phyloP scores from a whole-genome alignment of 1,140 invertebrate species.

The Drosophila chauvacae region DNA sequence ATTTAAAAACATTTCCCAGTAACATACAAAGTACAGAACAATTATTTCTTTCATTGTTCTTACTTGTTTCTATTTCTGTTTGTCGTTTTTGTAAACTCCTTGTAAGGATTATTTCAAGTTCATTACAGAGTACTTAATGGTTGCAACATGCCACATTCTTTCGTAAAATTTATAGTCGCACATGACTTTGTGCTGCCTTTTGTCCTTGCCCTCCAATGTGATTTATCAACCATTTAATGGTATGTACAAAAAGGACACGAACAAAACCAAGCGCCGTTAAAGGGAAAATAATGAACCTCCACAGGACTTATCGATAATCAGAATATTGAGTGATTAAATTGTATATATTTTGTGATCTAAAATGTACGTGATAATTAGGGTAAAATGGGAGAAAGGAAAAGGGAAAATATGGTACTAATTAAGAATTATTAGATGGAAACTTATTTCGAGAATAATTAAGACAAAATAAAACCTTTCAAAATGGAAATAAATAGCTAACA shows the following conservation, averaged over 20 bases:
- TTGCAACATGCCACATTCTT: slow-evolving; percentile 18
- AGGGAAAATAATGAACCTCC: slow-evolving; percentile 16
- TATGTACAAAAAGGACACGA: slow-evolving; percentile 22
- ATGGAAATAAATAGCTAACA: background rate
- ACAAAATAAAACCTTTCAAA: background rate
- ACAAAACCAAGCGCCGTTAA: slow-evolving; percentile 19
- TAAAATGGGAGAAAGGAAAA: background rate
- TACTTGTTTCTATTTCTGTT: background rate
- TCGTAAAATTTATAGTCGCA: slow-evolving; percentile 35
- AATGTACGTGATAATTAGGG: slow-evolving; percentile 16
- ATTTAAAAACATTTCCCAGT: background rate
- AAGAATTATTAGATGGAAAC: too few relatives aligned
- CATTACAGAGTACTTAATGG: slow-evolving; percentile 31
- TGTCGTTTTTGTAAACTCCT: background rate
- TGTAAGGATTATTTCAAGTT: slow-evolving; percentile 13
- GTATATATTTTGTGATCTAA: background rate
- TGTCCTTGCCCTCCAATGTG: slow-evolving; percentile 30
- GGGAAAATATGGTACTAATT: background rate
- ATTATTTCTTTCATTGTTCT: background rate
- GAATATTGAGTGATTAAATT: slow-evolving; percentile 9
- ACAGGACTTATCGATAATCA: slow-evolving; percentile 20
- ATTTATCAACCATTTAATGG: slow-evolving; percentile 46
- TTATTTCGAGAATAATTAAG: too few relatives aligned
- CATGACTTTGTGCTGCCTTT: slow-evolving; percentile 32
- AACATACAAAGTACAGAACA: too few relatives aligned